Conservation (phyloP, 2,113 vertebrate species). For the Gadus macrocephalus region DNA sequence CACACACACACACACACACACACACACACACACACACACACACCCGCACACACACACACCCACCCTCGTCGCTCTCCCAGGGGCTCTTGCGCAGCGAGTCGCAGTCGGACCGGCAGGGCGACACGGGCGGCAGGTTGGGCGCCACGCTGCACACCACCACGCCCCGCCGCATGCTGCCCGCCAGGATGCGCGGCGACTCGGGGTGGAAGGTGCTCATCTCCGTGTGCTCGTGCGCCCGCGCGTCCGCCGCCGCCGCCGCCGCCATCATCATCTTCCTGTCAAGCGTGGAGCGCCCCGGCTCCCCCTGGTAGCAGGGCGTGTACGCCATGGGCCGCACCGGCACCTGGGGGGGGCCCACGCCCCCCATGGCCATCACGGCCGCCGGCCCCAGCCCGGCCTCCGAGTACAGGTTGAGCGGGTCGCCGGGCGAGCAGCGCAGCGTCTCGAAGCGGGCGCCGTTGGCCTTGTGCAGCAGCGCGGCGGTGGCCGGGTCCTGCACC, state of each 20-base stretch:
- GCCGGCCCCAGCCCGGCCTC: conserved; percentile 70
- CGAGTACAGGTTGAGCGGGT: conserved; percentile 85
- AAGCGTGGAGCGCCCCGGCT: conserved; percentile 78
- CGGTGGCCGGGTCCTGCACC: conserved; percentile 92
- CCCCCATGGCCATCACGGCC: conserved; percentile 28
- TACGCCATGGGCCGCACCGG: conserved; percentile 95
- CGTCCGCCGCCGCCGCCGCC: conserved; percentile 65
- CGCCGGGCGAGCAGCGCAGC: conserved; percentile 76
- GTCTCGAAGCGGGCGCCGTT: conserved; percentile 87
- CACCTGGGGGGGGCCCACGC: conserved; percentile 82
- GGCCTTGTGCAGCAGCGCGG: conserved; percentile 90
- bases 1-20: conserved; percentile 6
- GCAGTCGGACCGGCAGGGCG: conserved; percentile 88
- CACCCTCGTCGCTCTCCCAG: conserved; percentile 87
- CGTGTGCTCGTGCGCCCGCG: conserved; percentile 80
- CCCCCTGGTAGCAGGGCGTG: conserved; percentile 91
- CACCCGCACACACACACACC: conserved; percentile 25
- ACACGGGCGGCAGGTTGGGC: conserved; percentile 86
- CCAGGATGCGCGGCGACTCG: conserved; percentile 86
- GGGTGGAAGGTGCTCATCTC: conserved; percentile 97
- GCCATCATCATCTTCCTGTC: conserved; percentile 74
- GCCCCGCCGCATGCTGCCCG: conserved; percentile 78
- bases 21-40: conserved; percentile 6
- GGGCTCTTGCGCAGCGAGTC: conserved; percentile 90
- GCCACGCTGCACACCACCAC: conserved; percentile 96